These are phyloP conservation scores for Ectemnius cavifrons DNA, from an alignment of 2,888 invertebrate genomes.

Conservation along the genomic window DNA sequence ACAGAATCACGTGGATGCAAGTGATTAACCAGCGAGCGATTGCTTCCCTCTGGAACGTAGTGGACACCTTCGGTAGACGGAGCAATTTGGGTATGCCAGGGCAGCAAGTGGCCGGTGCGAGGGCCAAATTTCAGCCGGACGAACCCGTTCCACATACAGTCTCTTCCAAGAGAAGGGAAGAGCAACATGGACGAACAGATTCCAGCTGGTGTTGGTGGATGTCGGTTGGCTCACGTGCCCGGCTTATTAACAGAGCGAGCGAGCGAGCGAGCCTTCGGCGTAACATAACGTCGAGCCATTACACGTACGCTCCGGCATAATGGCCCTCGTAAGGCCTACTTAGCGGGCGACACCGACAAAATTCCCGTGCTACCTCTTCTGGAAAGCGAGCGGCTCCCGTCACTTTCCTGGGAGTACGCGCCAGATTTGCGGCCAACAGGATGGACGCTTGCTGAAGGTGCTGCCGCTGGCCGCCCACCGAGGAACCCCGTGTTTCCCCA, in stretches of 20 bases:
- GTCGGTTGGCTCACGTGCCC: not conserved
- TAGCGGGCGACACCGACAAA: constrained; percentile 57
- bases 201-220: not conserved
- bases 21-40: constrained; percentile 42
- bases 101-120: not conserved
- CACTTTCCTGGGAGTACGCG: constrained; percentile 6
- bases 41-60: constrained; percentile 27
- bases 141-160: not conserved
- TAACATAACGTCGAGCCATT: constrained; percentile 36
- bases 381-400: constrained; percentile 10
- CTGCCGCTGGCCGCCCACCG: not conserved
- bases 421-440: not conserved
- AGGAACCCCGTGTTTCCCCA: constrained; percentile 5
- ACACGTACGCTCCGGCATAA: constrained; percentile 53
- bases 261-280: constrained; percentile 10
- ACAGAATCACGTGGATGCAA: constrained; percentile 24
- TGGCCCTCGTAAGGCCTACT: constrained; percentile 68
- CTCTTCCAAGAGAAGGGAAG: not conserved
- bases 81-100: not conserved
- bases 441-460: constrained; percentile 1
- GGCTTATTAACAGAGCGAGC: constrained; percentile 29
- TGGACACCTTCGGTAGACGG: constrained; percentile 17
- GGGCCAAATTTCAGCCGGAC: not conserved
- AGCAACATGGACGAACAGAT: not conserved
- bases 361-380: constrained; percentile 49